Evolutionary conservation across 2,113 vertebrate species (phyloP).

Genomic region (Ceratotherium simum): DNA sequence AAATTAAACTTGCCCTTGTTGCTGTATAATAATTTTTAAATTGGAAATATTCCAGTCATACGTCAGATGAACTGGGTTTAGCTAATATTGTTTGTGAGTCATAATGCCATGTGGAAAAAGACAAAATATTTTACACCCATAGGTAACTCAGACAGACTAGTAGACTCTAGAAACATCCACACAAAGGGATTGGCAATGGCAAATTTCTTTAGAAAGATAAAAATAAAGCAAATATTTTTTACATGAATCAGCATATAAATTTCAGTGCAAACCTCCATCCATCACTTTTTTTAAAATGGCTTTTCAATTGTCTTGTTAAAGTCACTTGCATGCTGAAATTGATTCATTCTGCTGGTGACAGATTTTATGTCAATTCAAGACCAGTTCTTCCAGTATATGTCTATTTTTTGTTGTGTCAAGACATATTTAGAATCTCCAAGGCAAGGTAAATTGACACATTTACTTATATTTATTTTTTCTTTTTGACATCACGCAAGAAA

Average conservation of each 20-base stretch:
- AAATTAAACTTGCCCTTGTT: not conserved
- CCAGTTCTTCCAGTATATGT: not conserved
- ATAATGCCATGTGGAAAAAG: not conserved
- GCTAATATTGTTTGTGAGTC: not conserved
- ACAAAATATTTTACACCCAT: conserved; percentile 28
- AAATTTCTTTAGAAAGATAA: conserved; percentile 50
- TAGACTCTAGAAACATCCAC: not conserved
- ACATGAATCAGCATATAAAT: not conserved
- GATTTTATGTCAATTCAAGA: conserved; percentile 64
- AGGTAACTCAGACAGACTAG: not conserved
- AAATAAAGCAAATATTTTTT: conserved; percentile 56
- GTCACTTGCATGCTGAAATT: conserved; percentile 40
- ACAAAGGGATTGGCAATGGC: not conserved
- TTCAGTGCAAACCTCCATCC: not conserved
- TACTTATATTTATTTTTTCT: not conserved
- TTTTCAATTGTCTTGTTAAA: conserved; percentile 46
- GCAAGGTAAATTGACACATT: conserved; percentile 44
- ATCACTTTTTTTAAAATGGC: conserved; percentile 24
- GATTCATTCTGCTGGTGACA: conserved; percentile 42
- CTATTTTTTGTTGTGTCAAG: conserved; percentile 55
- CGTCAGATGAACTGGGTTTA: not conserved
- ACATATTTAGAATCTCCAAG: conserved; percentile 41
- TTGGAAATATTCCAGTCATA: not conserved
- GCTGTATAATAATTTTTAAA: not conserved
- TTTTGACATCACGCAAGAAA: not conserved